Evolutionary conservation across 2,797 vertebrate species (phyloP), one percentile per base, ranked within the genome.

Genomic region (Cyclura pinguis): DNA sequence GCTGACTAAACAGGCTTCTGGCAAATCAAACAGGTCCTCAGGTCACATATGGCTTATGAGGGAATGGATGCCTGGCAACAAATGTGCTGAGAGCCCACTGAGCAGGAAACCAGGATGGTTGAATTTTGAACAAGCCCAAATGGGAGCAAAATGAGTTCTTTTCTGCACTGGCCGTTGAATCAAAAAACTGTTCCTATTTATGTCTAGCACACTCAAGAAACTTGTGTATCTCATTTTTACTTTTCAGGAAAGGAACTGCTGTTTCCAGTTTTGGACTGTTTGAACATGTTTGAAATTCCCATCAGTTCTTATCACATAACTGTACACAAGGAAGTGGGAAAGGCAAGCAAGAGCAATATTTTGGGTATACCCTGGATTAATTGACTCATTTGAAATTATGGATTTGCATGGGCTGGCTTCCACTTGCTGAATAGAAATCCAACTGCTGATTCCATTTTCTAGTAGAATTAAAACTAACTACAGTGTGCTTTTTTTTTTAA

Each of bases 221-320:
- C 22, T 7, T 77, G 35, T 83, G 18, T 29, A 89, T 76, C 18
- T 42, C 72, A 76, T 12, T 89, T 89, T 72, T 81, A 64, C 80
- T n/a, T 82, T 88, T n/a, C 69, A 47, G 27, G n/a, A 12, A 2
- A 55, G 32, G 47, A 81, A 38, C 24, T 50, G 12, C 81, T 76
- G 29, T 62, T 84, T 89, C 81, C 52, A 83, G 42, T 89, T n/a
- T 76, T 9, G 57, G 42, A 57, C 35, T 83, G 50, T 69, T 88
- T 76, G 72, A 29, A 27, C 72, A 64, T 74, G 42, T 47, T 47
- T 55, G 20, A 77, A 62, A 84, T 84, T 62, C 55, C 24, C 55
- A 29, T 55, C 47, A 35, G 6, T 32, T n/a, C 38, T 80, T 50
- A 50, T 87, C 59, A 80, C 32, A n/a, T 27, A 27, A 88, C 62